Evolutionary conservation across 2,888 invertebrate genomes (phyloP).

Genomic region (Rotaria magnacalcarata): DNA sequence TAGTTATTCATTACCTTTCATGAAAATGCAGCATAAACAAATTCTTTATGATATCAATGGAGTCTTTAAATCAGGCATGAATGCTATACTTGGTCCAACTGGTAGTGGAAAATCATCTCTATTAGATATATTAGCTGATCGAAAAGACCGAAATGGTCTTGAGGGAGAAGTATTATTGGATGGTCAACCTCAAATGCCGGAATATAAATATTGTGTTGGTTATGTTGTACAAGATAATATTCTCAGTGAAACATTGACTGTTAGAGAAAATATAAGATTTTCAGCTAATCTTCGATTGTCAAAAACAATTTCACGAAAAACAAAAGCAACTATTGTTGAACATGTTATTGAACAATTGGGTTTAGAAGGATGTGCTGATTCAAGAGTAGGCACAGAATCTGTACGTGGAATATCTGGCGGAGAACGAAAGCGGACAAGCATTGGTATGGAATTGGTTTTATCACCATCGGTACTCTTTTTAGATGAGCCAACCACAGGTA

Average conservation of each 20-base stretch:
- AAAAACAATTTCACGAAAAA: constrained; percentile 48
- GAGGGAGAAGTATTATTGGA: constrained; percentile 54
- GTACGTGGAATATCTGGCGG: constrained; percentile 60
- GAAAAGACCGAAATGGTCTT: constrained; percentile 51
- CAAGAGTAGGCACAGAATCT: constrained; percentile 59
- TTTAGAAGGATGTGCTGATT: constrained; percentile 54
- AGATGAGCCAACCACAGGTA: constrained; percentile 60
- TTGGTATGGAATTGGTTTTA: constrained; percentile 60
- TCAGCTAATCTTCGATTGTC: constrained; percentile 57
- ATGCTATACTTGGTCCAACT: constrained; percentile 56
- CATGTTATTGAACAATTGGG: constrained; percentile 56
- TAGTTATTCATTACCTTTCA: neutral
- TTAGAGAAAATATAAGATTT: constrained; percentile 49
- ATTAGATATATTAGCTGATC: constrained; percentile 49
- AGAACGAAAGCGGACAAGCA: constrained; percentile 58
- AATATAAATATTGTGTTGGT: constrained; percentile 58
- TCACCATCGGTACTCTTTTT: constrained; percentile 58
- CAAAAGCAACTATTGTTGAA: constrained; percentile 52
- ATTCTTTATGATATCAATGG: constrained; percentile 51
- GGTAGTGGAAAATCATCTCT: constrained; percentile 60
- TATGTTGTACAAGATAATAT: constrained; percentile 59
- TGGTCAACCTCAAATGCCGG: constrained; percentile 54
- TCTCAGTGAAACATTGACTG: constrained; percentile 58
- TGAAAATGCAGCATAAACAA: neutral
- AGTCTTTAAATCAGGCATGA: constrained; percentile 56